Evolutionary conservation across 2,888 invertebrate species (phyloP), one percentile per base, ranked within the genome.

Genomic region (Eretmocerus hayati): DNA sequence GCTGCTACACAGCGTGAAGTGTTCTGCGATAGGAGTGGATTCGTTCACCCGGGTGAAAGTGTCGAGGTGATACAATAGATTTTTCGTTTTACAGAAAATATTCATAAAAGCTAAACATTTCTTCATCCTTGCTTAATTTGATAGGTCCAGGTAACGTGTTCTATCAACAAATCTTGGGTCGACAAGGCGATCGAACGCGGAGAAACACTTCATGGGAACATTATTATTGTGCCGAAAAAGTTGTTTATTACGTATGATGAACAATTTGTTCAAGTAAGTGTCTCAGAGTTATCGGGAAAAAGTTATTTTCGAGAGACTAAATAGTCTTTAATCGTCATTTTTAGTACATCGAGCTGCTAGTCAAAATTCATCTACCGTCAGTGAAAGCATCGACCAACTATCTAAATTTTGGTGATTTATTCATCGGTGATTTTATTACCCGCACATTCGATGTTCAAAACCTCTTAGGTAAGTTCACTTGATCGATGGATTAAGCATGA

Each of bases 401-500:
- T n/a, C 45, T 67, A 26, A 46, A 63, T 40, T 67, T 66, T 55
- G 62, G 58, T 9, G 20, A 48, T 11, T 58, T 64, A 19, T 53
- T 55, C 16, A 32, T 64, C 18, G 61, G 61, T 2, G 56, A 61
- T 33, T 52, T 55, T 4, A 62, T 61, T 46, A 59, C 53, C 35
- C 41, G 57, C 21, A 33, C 49, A 37, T 38, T 66, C 31, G 40
- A 53, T 9, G 39, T 67, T 41, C 54, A 56, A 54, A 66, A 67
- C 48, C 42, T 56, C 26, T 58, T 56, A 50, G 42, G 61, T 64
- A 57, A 21, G 37, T 11, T 46, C 16, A 26, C n/a, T n/a, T n/a
- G n/a, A n/a, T n/a, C n/a, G n/a, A n/a, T n/a, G n/a, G n/a, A n/a
- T n/a, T n/a, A n/a, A n/a, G n/a, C n/a, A n/a, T n/a, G n/a, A n/a